Evolutionary conservation across 2,888 invertebrate genomes (phyloP).

Genomic region (Gryllus longicercus): DNA sequence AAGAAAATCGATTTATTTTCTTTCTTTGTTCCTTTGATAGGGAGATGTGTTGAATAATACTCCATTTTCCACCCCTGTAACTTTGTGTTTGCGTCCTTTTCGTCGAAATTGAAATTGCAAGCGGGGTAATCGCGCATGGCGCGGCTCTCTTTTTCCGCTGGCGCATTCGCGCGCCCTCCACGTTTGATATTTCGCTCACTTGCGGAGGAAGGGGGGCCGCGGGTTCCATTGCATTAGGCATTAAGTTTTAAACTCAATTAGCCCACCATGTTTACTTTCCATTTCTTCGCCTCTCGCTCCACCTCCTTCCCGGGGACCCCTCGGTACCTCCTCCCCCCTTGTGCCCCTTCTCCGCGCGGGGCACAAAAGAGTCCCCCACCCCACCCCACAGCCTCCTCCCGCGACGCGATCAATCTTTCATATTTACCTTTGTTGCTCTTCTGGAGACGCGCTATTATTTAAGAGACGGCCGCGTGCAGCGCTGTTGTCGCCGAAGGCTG

Average conservation of each 20-base stretch:
- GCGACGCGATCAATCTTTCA: not conserved
- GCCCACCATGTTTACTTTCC: slow-evolving; percentile 5
- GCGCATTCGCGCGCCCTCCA: not conserved
- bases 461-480: not conserved
- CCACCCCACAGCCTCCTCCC: not conserved
- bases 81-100: not conserved
- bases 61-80: not conserved
- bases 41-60: not conserved
- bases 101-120: not conserved
- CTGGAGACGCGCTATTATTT: not conserved
- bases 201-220: not conserved
- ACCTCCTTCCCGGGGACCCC: not conserved
- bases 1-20: not conserved
- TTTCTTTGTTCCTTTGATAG: not conserved
- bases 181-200: not conserved
- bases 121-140: not conserved
- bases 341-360: not conserved
- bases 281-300: not conserved
- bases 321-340: not conserved
- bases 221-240: slow-evolving; percentile 1
- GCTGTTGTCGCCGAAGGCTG: not conserved
- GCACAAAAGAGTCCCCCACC: not conserved
- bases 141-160: not conserved
- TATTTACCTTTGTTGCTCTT: slow-evolving; percentile 17
- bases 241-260: slow-evolving; percentile 17